These are phyloP conservation scores for Morphnarchus princeps DNA, from an alignment of 2,113 vertebrate species.

Conservation along the genomic window DNA sequence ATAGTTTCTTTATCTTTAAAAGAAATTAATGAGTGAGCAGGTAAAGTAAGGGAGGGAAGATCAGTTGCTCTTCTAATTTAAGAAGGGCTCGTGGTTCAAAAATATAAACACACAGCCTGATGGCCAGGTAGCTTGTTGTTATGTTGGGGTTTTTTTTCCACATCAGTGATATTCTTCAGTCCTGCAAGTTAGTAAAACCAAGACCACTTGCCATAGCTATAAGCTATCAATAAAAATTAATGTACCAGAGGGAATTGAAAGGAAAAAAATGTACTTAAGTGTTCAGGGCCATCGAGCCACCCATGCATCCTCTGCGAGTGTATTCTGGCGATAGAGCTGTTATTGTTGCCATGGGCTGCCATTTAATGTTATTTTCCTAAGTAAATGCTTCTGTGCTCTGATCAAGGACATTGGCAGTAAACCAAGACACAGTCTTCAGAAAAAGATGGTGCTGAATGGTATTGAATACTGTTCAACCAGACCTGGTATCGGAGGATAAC, in stretches of 20 bases:
- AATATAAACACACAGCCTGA: neutral
- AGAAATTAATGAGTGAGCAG: neutral
- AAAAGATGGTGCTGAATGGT: slow-evolving; percentile 25
- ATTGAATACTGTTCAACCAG: neutral
- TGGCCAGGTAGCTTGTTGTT: slow-evolving; percentile 21
- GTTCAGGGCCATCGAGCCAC: slow-evolving; percentile 73
- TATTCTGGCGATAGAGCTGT: slow-evolving; percentile 6
- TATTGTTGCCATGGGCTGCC: slow-evolving; percentile 62
- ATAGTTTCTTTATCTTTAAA: neutral
- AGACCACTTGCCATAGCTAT: slow-evolving; percentile 73
- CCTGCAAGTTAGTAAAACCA: slow-evolving; percentile 77
- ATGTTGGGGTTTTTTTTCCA: neutral
- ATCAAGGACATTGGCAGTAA: slow-evolving; percentile 60
- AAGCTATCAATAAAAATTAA: slow-evolving; percentile 80
- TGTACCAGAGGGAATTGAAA: slow-evolving; percentile 76
- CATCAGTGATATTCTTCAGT: slow-evolving; percentile 60
- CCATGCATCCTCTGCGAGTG: slow-evolving; percentile 39
- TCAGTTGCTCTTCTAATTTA: neutral
- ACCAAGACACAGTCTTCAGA: slow-evolving; percentile 26
- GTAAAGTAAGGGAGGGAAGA: neutral
- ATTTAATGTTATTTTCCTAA: slow-evolving; percentile 64
- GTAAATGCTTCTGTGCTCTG: slow-evolving; percentile 58
- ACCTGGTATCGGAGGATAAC: neutral
- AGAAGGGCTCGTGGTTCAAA: neutral
- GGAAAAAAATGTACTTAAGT: slow-evolving; percentile 71